phyloP scores from a whole-genome alignment of 2,113 vertebrate genomes.

The Gallinago media region DNA sequence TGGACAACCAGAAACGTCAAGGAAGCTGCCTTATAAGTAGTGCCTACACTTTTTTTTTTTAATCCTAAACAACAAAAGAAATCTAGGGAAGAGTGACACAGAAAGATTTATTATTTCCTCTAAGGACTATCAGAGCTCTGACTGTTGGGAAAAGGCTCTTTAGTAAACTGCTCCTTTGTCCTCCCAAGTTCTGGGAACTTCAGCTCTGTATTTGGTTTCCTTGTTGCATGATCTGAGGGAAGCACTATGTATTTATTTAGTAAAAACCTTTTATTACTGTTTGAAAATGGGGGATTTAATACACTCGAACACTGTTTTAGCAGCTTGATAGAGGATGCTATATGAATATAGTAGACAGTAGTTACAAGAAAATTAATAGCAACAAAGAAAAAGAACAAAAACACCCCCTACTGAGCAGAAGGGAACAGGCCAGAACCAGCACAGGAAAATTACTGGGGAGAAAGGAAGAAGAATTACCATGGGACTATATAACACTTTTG shows the following conservation, averaged over 20 bases:
- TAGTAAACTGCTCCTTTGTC: conserved; percentile 29
- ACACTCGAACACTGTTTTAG: neutral
- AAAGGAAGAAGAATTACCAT: neutral
- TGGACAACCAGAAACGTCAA: conserved; percentile 33
- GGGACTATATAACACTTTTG: neutral
- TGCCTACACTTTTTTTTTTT: neutral
- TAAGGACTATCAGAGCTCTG: neutral
- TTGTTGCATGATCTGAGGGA: neutral
- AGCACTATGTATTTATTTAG: conserved; percentile 1
- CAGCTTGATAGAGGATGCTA: neutral
- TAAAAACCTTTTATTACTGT: neutral
- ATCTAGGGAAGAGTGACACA: neutral
- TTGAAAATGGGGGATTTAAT: conserved; percentile 6
- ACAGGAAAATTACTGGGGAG: neutral
- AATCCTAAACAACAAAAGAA: conserved; percentile 9
- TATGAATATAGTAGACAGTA: neutral
- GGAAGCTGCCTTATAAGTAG: conserved; percentile 26
- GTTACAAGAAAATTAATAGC: neutral
- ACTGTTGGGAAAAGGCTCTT: neutral
- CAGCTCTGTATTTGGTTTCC: neutral
- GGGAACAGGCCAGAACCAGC: neutral
- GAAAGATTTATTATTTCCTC: conserved; percentile 43
- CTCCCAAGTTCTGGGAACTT: conserved; percentile 21
- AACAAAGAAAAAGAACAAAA: neutral
- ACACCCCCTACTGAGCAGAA: neutral